These are phyloP conservation scores for Pachyrhynchus sulphureomaculatus DNA, from an alignment of 1,140 invertebrate genomes.

Conservation along the genomic window DNA sequence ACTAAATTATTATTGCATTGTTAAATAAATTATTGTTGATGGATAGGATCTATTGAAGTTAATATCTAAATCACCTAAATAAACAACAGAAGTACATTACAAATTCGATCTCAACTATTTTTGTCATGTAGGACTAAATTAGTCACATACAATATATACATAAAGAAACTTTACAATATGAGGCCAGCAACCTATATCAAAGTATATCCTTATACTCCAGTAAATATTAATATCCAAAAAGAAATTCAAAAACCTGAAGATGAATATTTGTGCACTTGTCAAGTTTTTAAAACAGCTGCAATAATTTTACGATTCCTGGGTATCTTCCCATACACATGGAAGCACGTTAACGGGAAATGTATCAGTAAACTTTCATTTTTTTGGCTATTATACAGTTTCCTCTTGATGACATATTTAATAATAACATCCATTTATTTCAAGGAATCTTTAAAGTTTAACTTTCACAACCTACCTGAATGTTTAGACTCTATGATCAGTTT, in stretches of 20 bases:
- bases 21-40: too few relatives aligned
- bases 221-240: background rate
- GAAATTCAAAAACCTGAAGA: background rate
- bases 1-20: too few relatives aligned
- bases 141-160: too few relatives aligned
- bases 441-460: background rate
- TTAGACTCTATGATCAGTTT: too few relatives aligned
- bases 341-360: constrained; percentile 1
- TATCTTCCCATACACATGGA: constrained; percentile 2
- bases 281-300: background rate
- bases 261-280: background rate
- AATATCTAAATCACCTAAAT: too few relatives aligned
- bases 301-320: background rate
- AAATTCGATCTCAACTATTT: too few relatives aligned
- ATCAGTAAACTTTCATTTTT: background rate
- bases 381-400: background rate
- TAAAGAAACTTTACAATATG: too few relatives aligned
- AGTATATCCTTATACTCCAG: background rate
- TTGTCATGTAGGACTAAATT: too few relatives aligned
- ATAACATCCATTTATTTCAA: background rate
- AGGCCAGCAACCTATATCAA: background rate
- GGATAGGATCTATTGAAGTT: too few relatives aligned
- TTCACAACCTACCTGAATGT: background rate
- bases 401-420: background rate
- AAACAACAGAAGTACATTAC: too few relatives aligned